These are phyloP conservation scores for Micromys minutus DNA, from an alignment of 2,113 vertebrate genomes.

Conservation along the genomic window DNA sequence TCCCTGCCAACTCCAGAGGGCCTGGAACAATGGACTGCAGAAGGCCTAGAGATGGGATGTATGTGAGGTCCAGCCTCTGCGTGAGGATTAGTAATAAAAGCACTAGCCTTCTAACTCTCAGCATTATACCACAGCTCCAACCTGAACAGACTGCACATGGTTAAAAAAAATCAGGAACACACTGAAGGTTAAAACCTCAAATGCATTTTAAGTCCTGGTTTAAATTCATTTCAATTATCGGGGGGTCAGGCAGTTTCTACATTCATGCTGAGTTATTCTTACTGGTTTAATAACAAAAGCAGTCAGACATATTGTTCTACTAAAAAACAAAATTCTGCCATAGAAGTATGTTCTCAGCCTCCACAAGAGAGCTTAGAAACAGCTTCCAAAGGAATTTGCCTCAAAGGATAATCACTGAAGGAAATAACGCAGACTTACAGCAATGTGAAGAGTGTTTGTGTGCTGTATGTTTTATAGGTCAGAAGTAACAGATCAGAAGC, in stretches of 20 bases:
- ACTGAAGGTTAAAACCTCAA: constrained; percentile 56
- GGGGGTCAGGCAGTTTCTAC: constrained; percentile 56
- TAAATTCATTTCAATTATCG: constrained; percentile 67
- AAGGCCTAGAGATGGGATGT: constrained; percentile 9
- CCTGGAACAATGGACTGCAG: constrained; percentile 49
- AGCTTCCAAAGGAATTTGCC: constrained; percentile 13
- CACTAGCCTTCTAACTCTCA: constrained; percentile 46
- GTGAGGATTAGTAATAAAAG: constrained; percentile 69
- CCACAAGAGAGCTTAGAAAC: constrained; percentile 47
- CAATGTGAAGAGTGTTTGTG: constrained; percentile 31
- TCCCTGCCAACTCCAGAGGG: constrained; percentile 45
- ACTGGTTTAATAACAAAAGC: constrained; percentile 63
- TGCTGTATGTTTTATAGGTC: constrained; percentile 46
- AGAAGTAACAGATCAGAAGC: constrained; percentile 33
- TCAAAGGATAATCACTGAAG: constrained; percentile 57
- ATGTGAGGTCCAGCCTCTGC: constrained; percentile 39
- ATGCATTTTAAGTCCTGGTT: constrained; percentile 62
- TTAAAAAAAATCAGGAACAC: constrained; percentile 62
- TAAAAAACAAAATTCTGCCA: neutral
- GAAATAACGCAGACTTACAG: constrained; percentile 51
- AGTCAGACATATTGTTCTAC: constrained; percentile 61
- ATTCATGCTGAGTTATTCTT: constrained; percentile 54
- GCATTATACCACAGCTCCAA: constrained; percentile 9
- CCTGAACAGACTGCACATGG: neutral
- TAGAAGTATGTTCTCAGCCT: constrained; percentile 59